Conservation (phyloP, 2,797 vertebrate species). For the Taeniopygia guttata region DNA sequence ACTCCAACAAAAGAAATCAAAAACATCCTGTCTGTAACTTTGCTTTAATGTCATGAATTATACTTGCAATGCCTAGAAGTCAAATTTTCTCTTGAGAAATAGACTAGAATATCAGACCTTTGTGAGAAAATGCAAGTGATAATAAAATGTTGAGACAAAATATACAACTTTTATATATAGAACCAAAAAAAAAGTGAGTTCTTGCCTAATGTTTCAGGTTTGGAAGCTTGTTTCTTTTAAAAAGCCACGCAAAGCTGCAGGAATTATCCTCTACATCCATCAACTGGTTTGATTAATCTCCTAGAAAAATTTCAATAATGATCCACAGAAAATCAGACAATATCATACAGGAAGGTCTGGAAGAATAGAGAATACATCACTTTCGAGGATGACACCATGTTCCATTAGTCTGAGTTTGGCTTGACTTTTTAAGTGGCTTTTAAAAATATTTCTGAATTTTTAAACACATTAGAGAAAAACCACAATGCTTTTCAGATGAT, state of each 20-base stretch:
- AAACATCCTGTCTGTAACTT: not conserved
- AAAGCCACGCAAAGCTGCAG: not conserved
- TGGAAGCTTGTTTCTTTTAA: not conserved
- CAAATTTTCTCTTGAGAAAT: not conserved
- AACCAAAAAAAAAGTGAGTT: not conserved
- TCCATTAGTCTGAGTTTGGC: conserved; percentile 76
- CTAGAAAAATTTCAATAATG: conserved; percentile 50
- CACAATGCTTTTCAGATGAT: conserved; percentile 72
- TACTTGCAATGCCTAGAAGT: not conserved
- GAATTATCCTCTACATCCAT: conserved; percentile 7
- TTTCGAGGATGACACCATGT: conserved; percentile 65
- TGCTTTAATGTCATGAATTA: not conserved
- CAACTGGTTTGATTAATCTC: conserved; percentile 23
- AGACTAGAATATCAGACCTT: not conserved
- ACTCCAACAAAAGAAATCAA: not conserved
- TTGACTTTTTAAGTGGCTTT: conserved; percentile 81
- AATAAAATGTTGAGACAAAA: not conserved
- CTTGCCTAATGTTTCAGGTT: not conserved
- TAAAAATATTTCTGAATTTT: conserved; percentile 80
- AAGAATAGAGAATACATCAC: conserved; percentile 51
- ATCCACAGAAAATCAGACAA: conserved; percentile 52
- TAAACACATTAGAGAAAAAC: conserved; percentile 78
- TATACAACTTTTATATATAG: not conserved
- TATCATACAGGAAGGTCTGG: conserved; percentile 23
- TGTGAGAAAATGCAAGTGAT: not conserved